Evolutionary conservation across 2,888 invertebrate species (phyloP), one percentile per base, ranked within the genome.

Genomic region (Yponomeuta sedellus): DNA sequence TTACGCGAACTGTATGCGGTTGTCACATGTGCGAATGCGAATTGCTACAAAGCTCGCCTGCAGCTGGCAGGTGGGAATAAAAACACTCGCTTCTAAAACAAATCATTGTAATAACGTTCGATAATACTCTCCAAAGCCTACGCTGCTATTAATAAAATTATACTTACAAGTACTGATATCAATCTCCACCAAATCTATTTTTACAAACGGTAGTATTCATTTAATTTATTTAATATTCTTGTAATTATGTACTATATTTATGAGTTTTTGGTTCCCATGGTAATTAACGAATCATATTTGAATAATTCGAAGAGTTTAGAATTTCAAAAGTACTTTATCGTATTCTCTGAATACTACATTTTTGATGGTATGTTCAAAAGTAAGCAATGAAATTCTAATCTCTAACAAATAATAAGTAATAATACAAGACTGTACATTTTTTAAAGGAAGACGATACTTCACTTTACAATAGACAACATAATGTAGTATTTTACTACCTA

Each of bases 31-130:
- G 16, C 16, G 12, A 16, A 52, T 34, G 10, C 34, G 34, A 3
- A 52, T 16, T 52, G 16, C 44, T 16, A 52, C 16, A 16, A 12
- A 52, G 44, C 12, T 52, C 16, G 44, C 3, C 12, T 52, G 44
- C 44, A 3, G 1, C 34, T 34, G 34, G 34, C 10, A 34, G 44
- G 16, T 22, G 10, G 11, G 10, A 59, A 59, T 59, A 20, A 59
- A n/a, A 59, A 59, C 59, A 59, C n/a, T 61, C 61, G 28, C 16
- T 12, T 25, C 44, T 52, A 16, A 61, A 61, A 28, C 61, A 61
- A 61, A 61, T 25, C 61, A 28, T 34, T 61, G n/a, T 61, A 28
- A 25, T 34, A 61, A 61, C 61, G 22, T 61, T 61, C 28, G n/a
- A 61, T 61, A 61, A 61, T 61, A 61, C 39, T 61, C 61, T 61